phyloP scores from a whole-genome alignment of 2,888 invertebrate genomes.

The Graphium colonna region DNA sequence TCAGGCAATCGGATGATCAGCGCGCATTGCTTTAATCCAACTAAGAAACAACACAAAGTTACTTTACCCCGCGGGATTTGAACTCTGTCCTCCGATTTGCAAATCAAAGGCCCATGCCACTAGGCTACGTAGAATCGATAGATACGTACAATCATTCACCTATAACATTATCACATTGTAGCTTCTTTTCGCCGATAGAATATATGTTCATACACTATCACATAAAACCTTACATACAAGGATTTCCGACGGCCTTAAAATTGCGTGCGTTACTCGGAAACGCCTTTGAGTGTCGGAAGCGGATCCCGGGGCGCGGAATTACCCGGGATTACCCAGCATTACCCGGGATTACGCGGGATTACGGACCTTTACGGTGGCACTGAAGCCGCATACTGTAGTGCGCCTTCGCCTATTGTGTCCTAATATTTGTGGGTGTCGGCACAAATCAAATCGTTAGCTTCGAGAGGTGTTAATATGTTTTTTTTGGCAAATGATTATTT shows the following conservation, averaged over 20 bases:
- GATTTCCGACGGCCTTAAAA: neutral
- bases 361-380: slow-evolving; percentile 18
- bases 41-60: no score
- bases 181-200: neutral
- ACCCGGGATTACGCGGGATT: slow-evolving; percentile 1
- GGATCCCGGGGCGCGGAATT: slow-evolving; percentile 29
- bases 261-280: slow-evolving; percentile 26
- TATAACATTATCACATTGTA: no score
- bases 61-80: no score
- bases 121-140: no score
- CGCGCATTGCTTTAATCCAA: no score
- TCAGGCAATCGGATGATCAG: no score
- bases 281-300: slow-evolving; percentile 30
- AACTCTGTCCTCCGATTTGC: no score
- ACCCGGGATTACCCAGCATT: slow-evolving; percentile 25
- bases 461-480: slow-evolving; percentile 26
- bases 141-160: no score
- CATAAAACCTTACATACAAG: neutral
- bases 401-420: slow-evolving; percentile 25
- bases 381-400: slow-evolving; percentile 16
- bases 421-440: slow-evolving; percentile 45
- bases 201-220: no score
- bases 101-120: neutral
- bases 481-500: slow-evolving; percentile 8
- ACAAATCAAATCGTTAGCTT: slow-evolving; percentile 34